These are phyloP conservation scores for Anticlea derivata DNA, from an alignment of 2,888 invertebrate genomes.

Conservation along the genomic window DNA sequence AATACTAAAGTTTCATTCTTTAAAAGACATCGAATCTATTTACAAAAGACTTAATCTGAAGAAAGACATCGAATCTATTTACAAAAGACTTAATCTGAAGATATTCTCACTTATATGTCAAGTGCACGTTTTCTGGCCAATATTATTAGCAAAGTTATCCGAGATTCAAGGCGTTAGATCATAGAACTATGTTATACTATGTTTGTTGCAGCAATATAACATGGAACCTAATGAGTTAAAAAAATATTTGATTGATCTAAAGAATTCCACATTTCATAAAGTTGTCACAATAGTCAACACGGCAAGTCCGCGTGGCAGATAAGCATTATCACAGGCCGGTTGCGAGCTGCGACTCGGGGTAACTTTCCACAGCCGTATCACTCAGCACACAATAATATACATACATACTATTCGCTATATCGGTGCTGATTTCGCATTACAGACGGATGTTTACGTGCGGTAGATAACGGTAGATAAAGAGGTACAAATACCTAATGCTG, in stretches of 20 bases:
- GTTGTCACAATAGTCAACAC: constrained; percentile 46
- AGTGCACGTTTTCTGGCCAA: too few relatives aligned
- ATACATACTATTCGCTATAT: constrained; percentile 31
- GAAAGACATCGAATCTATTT: too few relatives aligned
- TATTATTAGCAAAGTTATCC: too few relatives aligned
- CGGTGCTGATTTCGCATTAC: constrained; percentile 43
- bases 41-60: too few relatives aligned
- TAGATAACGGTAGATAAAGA: constrained; percentile 36
- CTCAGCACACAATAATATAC: constrained; percentile 29
- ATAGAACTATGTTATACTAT: too few relatives aligned
- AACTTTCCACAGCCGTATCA: constrained; percentile 61
- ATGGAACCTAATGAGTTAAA: not conserved
- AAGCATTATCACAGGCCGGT: constrained; percentile 50
- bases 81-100: too few relatives aligned
- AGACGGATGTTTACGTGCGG: constrained; percentile 51
- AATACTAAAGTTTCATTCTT: too few relatives aligned
- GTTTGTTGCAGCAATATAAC: not conserved
- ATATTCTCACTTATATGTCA: too few relatives aligned
- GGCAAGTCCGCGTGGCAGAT: constrained; percentile 53
- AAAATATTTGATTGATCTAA: not conserved
- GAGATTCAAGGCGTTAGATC: too few relatives aligned
- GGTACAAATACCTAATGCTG: not conserved
- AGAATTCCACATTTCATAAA: constrained; percentile 25
- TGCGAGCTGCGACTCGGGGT: constrained; percentile 44
- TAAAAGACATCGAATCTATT: too few relatives aligned